phyloP scores from a whole-genome alignment of 2,797 vertebrate species.

The Melanotaenia maccullochi region DNA sequence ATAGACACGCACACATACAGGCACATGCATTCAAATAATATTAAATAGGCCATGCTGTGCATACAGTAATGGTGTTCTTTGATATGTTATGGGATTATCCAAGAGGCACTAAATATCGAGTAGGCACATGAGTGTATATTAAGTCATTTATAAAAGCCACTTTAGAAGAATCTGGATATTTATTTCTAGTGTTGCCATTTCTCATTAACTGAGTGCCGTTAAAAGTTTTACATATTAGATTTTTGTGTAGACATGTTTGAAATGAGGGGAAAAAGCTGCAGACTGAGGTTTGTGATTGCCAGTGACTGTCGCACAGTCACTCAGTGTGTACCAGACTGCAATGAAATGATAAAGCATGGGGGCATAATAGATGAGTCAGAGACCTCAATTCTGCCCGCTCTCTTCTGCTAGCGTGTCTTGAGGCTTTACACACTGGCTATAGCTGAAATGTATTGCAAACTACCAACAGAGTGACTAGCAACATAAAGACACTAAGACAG shows the following conservation, averaged over 20 bases:
- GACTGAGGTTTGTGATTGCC: constrained; percentile 18
- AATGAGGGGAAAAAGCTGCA: constrained; percentile 18
- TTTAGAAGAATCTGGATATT: background rate
- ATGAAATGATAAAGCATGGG: constrained; percentile 33
- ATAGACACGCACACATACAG: constrained; percentile 30
- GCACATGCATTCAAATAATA: constrained; percentile 13
- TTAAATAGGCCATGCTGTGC: constrained; percentile 1
- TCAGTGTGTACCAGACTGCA: constrained; percentile 29
- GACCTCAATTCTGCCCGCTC: constrained; percentile 13
- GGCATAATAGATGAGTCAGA: constrained; percentile 41
- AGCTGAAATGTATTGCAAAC: background rate
- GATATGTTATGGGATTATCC: constrained; percentile 5
- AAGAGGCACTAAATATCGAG: constrained; percentile 10
- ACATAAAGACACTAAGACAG: background rate
- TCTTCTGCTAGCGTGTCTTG: constrained; percentile 11
- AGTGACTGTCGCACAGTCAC: background rate
- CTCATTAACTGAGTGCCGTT: constrained; percentile 7
- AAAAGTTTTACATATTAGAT: background rate
- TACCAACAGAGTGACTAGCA: background rate
- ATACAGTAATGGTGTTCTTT: constrained; percentile 13
- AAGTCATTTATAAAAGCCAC: background rate
- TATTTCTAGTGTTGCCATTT: background rate
- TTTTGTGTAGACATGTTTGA: constrained; percentile 2
- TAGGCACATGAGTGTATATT: background rate
- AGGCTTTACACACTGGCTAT: constrained; percentile 19